phyloP scores from a whole-genome alignment of 1,140 invertebrate genomes.

The Drosophila teissieri region DNA sequence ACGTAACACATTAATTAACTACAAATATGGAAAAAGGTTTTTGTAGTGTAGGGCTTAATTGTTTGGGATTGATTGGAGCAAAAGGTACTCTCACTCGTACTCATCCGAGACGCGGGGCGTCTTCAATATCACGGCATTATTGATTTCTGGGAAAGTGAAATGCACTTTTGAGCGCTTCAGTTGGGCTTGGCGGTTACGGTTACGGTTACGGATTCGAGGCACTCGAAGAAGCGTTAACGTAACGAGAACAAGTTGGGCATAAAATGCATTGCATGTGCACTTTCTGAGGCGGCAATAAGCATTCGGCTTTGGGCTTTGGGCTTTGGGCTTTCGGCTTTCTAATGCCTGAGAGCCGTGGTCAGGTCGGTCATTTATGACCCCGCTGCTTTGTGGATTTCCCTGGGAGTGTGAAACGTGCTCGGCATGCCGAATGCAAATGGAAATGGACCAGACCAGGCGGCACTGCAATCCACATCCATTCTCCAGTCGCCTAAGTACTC shows the following conservation, averaged over 20 bases:
- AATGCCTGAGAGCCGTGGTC: constrained; percentile 40
- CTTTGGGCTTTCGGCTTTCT: constrained; percentile 55
- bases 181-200: not conserved
- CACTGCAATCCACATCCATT: constrained; percentile 18
- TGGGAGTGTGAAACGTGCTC: constrained; percentile 70
- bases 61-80: constrained; percentile 41
- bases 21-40: not conserved
- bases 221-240: constrained; percentile 42
- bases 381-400: constrained; percentile 48
- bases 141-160: constrained; percentile 79
- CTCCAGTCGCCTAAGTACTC: constrained; percentile 31
- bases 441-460: constrained; percentile 35
- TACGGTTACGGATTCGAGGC: not conserved
- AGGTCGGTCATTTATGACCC: constrained; percentile 65
- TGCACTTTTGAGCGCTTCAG: constrained; percentile 49
- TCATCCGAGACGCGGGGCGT: constrained; percentile 20
- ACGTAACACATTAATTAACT: not conserved
- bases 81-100: constrained; percentile 25
- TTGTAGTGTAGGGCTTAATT: constrained; percentile 19
- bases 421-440: constrained; percentile 60
- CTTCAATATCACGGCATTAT: constrained; percentile 52
- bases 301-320: too few species aligned
- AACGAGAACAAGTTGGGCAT: constrained; percentile 69
- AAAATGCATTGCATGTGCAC: constrained; percentile 48
- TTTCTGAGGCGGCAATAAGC: constrained; percentile 26